Conservation (phyloP, 2,113 vertebrate species). For the Bombycilla garrulus region DNA sequence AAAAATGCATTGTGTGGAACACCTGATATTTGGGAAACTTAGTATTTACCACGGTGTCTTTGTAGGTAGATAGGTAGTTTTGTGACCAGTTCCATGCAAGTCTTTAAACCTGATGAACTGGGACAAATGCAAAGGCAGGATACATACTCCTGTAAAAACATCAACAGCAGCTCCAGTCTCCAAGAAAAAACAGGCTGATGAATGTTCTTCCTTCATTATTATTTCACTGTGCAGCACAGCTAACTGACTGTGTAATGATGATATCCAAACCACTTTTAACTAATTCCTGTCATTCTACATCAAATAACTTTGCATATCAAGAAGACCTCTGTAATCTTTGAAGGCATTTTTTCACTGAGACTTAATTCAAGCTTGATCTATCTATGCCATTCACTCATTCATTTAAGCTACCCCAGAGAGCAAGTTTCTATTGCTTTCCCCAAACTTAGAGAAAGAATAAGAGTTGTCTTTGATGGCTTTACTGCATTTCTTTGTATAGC, state of each 20-base stretch:
- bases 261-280: neutral
- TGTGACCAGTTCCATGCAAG: neutral
- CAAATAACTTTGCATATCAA: neutral
- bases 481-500: neutral
- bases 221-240: neutral
- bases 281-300: neutral
- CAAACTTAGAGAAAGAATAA: neutral
- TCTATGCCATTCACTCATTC: neutral
- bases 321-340: neutral
- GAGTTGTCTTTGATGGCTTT: neutral
- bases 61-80: neutral
- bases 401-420: neutral
- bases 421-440: neutral
- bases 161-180: neutral
- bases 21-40: neutral
- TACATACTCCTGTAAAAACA: neutral
- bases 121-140: neutral
- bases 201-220: neutral
- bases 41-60: neutral
- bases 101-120: neutral
- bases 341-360: neutral
- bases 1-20: neutral
- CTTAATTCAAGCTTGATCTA: neutral
- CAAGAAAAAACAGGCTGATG: neutral
- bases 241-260: neutral